Evolutionary conservation across 2,113 vertebrate species (phyloP), one percentile per base, ranked within the genome.

Genomic region (Cyprinus carpio): DNA sequence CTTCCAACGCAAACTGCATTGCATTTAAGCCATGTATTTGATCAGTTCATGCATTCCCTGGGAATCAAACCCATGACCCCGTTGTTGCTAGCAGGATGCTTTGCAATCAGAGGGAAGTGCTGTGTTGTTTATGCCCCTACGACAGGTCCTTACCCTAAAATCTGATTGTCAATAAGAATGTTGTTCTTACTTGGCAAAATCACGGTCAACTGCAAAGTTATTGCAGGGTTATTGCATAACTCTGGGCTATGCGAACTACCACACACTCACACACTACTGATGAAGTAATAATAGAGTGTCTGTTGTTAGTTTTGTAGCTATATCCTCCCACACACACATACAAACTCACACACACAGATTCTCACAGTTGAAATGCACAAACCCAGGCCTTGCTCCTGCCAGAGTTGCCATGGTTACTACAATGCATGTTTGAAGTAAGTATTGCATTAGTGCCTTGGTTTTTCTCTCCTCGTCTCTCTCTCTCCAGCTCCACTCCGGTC

Each of bases 321-420:
- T 29, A 60, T 84, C 79, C 49, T 77, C 56, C 67, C 74, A 69
- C 87, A 54, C 67, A 51, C 67, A 75, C 85, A 86, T 67, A 83
- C 86, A 87, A 86, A 91, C 90, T 90, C 89, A 90, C 84, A 83
- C 75, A 87, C 89, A 89, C 56, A 84, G 88, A 89, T 83, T 88
- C 74, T 87, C 54, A 65, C 85, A 89, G 87, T 87, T 86, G 78
- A 90, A 90, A 89, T 92, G 93, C 92, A 92, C 93, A 90, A 92
- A 91, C 92, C 90, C 40, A 90, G 91, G 90, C 92, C 91, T 93
- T 91, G 92, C 93, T 94, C 90, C 93, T 93, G 91, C 92, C 93
- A 91, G 89, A 86, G 94, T 95, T 95, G 88, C 94, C 93, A 95
- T 95, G 94, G 94, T 91, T 92, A 94, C 95, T 91, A 92, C 93